Base-by-base conservation (phyloP, 2,797 vertebrate species). In the Carduelis carduelis region DNA sequence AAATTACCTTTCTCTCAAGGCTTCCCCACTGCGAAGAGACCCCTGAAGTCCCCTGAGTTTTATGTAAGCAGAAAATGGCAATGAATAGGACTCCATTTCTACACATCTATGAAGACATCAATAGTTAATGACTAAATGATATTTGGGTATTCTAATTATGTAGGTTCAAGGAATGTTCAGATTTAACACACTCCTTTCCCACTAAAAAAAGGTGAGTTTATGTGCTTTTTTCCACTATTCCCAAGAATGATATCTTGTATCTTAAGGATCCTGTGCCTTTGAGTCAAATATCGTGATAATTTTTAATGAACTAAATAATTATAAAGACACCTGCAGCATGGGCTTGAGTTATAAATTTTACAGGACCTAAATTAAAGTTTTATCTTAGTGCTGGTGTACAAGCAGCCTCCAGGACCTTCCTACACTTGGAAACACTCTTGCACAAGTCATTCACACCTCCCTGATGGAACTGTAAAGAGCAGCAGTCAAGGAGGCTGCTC, bases 401-500 rank as follows among this genome's bases (percentile, higher is more conserved):
- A 64, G 34, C 34, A 87, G 12, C 18, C 47, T 87, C 83, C 63
- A 82, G 39, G 43, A 93, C 17, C 56, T 92, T 82, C 84, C 50
- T 35, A 22, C 35, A 74, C 66, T 82, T 92, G 66, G 87, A 87
- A 87, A 84, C 34, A 52, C 19, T 34, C 8, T 83, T 55, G 76
- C 5, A 11, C 5, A 63, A 72, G 66, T 65, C 23, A 71, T 69
- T 59, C 44, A 35, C 56, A 69, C 12, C 68, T 89, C 86, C 52
- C 63, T 74, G 64, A 30, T 9, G 11, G 28, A 89, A 87, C 7
- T 0, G 1, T 35, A 37, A 84, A 84, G 89, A 81, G 28, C 81
- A 89, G 16, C 21, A 74, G 59, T 92, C 87, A 94, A 93, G 63
- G 71, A 89, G 47, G 21, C 30, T 89, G 39, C 43, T 72, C 68